Evolutionary conservation across 2,888 invertebrate species (phyloP).

Genomic region (Piscicola geometra): DNA sequence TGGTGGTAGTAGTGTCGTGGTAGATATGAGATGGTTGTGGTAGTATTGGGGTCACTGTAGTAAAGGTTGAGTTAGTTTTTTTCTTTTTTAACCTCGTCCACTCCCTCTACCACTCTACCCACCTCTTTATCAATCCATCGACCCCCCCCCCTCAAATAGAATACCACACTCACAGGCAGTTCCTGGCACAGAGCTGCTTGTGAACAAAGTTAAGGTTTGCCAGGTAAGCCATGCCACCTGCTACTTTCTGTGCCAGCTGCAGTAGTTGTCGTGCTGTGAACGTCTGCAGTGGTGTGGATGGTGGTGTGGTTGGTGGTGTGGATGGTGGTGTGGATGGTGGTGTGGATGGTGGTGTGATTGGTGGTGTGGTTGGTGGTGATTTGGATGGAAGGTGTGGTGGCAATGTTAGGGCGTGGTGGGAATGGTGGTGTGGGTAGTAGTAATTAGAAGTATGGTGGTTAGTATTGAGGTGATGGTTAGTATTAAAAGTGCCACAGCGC

Average conservation of each 20-base stretch:
- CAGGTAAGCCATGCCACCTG: constrained; percentile 60
- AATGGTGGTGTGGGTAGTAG: too few species aligned
- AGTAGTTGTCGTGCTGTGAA: constrained; percentile 58
- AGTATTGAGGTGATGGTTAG: too few species aligned
- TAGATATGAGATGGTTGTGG: not conserved
- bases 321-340: too few species aligned
- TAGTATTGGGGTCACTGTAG: not conserved
- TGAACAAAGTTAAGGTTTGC: constrained; percentile 59
- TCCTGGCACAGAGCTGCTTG: constrained; percentile 60
- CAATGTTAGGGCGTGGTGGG: too few species aligned
- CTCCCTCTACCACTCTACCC: not conserved
- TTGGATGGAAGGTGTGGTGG: too few species aligned
- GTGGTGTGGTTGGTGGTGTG: too few species aligned
- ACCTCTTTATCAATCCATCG: not conserved
- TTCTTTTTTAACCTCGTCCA: not conserved
- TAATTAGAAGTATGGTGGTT: too few species aligned
- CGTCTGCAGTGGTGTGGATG: constrained; percentile 47
- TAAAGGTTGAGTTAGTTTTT: not conserved
- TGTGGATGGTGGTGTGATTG: too few species aligned
- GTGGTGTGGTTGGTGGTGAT: too few species aligned
- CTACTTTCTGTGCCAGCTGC: constrained; percentile 58
- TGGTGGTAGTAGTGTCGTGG: too few species aligned
- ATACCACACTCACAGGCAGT: constrained; percentile 58
- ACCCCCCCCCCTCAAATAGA: not conserved
- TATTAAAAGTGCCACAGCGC: too few species aligned